Evolutionary conservation across 2,797 vertebrate genomes (phyloP), one percentile per base, ranked within the genome.

Genomic region (Ceyx erithaca): DNA sequence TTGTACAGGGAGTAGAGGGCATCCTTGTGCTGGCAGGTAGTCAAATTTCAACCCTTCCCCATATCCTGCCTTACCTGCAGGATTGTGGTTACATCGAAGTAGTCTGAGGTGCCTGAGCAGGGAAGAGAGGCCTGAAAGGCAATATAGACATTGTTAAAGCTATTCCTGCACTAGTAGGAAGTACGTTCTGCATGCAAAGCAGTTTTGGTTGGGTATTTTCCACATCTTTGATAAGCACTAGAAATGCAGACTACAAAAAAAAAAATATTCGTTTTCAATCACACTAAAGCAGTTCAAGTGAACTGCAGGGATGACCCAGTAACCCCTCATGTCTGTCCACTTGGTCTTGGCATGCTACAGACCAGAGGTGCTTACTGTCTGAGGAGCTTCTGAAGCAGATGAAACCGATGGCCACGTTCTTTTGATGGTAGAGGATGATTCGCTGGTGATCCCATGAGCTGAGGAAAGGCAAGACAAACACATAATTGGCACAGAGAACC

Each of bases 381-480:
- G 49, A 72, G 81, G 21, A 71, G 22, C 76, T 87, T 87, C 92
- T 1, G 92, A 92, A 30, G 62, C 8, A 90, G 86, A 33, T 33
- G 33, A 71, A 66, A 33, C 58, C 0, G 1, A 18, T 0, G 79
- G 66, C 94, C 91, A 78, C 1, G 8, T 62, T 43, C n/a, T 40
- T 18, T 71, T 26, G 51, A 15, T 10, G 30, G 84, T 19, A 15
- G 20, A 49, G 51, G 85, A 73, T 17, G 79, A 20, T 55, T 69
- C 68, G 4, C 25, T 78, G 94, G 62, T 18, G 46, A 26, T 92
- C 51, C 68, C 76, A 62, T n/a, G 75, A 89, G 46, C 96, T 96
- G 76, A 87, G 76, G 35, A 92, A 93, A 90, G 51, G 48, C 51
- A 78, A 94, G 43, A 90, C 10, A 94, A 92, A 92, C 31, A 88